Evolutionary conservation across 2,888 invertebrate genomes (phyloP).

Genomic region (Parochlus steinenii): DNA sequence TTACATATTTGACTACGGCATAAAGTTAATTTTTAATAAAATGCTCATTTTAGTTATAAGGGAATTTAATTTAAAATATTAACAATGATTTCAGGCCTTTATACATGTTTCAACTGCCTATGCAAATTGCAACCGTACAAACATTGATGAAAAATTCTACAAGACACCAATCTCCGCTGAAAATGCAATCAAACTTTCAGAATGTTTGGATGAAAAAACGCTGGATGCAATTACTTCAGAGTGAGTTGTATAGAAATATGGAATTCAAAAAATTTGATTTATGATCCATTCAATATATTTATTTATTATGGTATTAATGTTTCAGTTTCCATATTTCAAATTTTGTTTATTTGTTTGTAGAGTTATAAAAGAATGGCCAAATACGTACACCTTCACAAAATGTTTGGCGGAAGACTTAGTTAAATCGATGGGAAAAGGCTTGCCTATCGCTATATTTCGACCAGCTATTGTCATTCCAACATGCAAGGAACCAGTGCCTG

Average conservation of each 20-base stretch:
- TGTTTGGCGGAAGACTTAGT: constrained; percentile 48
- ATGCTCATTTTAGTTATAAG: background rate
- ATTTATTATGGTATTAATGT: background rate
- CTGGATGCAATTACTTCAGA: constrained; percentile 23
- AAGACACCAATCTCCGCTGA: constrained; percentile 24
- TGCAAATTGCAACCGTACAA: constrained; percentile 37
- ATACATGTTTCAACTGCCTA: constrained; percentile 55
- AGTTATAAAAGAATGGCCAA: constrained; percentile 35
- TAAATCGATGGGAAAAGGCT: constrained; percentile 33
- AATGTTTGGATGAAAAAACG: constrained; percentile 24
- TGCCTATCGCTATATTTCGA: constrained; percentile 48
- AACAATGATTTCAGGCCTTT: constrained; percentile 25
- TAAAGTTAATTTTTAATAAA: too few relatives aligned
- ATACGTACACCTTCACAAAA: constrained; percentile 59
- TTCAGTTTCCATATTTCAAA: background rate
- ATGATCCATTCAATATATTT: background rate
- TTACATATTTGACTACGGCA: too few relatives aligned
- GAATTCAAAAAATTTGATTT: background rate
- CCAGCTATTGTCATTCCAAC: constrained; percentile 46
- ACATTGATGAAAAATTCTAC: constrained; percentile 29
- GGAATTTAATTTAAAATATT: background rate
- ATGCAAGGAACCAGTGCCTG: constrained; percentile 35
- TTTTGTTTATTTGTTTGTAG: constrained; percentile 12
- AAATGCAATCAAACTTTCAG: constrained; percentile 22
- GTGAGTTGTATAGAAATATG: constrained; percentile 15